Evolutionary conservation across 2,888 invertebrate genomes (phyloP), one percentile per base, ranked within the genome.

Genomic region (Cerceris ruficornis): DNA sequence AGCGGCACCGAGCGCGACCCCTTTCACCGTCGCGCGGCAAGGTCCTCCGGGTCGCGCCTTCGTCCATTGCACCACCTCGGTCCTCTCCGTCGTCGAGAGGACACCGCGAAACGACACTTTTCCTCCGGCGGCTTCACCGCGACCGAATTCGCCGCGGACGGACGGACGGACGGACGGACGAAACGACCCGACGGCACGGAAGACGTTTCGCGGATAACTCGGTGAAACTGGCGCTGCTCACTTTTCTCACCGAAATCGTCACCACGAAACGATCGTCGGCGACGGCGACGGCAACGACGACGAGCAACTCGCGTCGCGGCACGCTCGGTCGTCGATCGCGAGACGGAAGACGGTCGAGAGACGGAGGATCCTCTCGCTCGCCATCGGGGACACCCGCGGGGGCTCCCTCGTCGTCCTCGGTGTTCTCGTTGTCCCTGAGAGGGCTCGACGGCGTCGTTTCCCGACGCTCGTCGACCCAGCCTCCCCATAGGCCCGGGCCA

Each of bases 401-500:
- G 28, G 28, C 4, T 28, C 28, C 11, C 46, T 46, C 46, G 9
- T 46, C 46, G 11, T 46, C 46, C 11, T 46, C 46, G 9, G 8
- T 46, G 9, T 46, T 11, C 46, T 46, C 46, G 9, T 46, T 11
- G 11, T 46, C 46, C 46, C 46, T 46, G 28, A 28, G 28, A 28
- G 28, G 28, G 28, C 28, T 28, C 28, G 28, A 28, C 28, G 28
- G 4, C 28, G 28, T 28, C 28, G 28, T 28, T 28, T 28, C 28
- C 28, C 28, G 28, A 28, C 28, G 28, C 28, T 28, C 28, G 28
- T 28, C 28, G 28, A n/a, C n/a, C 55, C 55, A 75, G 90, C 90
- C 90, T 89, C 89, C 90, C 90, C 90, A 85, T 83, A 85, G 76
- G 74, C 84, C 83, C 84, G 86, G 84, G 75, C 80, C 83, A 82